Percentiles rank a stretch among this genome's conserved stretches.
Evolutionary conservation across 2,113 vertebrate genomes (phyloP).

Genomic region (Malurus elegans): DNA sequence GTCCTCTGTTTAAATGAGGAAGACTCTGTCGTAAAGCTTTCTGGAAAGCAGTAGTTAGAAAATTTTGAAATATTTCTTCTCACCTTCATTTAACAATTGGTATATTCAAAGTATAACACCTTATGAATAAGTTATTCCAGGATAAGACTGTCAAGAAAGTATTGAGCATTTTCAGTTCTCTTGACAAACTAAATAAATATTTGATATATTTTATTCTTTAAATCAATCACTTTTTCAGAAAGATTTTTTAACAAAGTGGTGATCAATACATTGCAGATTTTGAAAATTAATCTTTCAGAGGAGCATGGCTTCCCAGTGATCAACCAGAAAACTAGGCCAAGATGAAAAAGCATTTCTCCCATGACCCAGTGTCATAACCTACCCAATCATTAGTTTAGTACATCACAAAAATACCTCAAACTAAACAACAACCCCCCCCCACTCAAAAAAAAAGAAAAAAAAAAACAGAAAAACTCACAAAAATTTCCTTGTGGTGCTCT

Average conservation of each 20-base stretch:
- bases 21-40: not conserved
- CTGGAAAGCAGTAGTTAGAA: not conserved
- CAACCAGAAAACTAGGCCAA: not conserved
- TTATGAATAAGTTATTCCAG: not conserved
- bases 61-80: not conserved
- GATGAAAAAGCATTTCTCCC: not conserved
- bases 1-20: not conserved
- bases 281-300: not conserved
- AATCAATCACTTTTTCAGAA: not conserved
- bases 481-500: not conserved
- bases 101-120: not conserved
- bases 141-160: not conserved
- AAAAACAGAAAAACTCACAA: too few species aligned
- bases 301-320: not conserved
- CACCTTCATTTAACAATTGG: not conserved
- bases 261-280: not conserved
- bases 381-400: not conserved
- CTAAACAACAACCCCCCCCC: too few species aligned
- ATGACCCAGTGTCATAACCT: not conserved
- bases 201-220: not conserved
- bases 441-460: too few species aligned
- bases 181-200: not conserved
- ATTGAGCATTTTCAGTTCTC: not conserved
- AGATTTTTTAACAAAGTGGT: not conserved
- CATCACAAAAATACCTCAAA: not conserved